phyloP scores from a whole-genome alignment of 2,888 invertebrate genomes.

The Cordilura impudica region DNA sequence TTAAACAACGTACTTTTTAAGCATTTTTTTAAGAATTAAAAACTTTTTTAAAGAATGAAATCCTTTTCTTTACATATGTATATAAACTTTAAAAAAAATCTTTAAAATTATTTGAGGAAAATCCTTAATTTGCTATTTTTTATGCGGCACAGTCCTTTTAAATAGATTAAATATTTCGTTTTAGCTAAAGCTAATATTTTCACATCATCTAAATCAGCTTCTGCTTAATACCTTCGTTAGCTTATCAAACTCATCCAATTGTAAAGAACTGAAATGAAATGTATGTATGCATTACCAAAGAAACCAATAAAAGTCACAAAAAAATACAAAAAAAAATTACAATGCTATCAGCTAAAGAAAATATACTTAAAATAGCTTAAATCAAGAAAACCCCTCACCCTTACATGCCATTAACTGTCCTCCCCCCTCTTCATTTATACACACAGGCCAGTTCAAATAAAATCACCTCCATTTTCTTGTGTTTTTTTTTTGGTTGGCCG shows the following conservation, averaged over 20 bases:
- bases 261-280: slow-evolving; percentile 10
- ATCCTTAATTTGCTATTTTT: too few species aligned
- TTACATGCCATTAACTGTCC: not conserved
- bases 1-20: too few species aligned
- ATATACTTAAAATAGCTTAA: slow-evolving; percentile 59
- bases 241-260: slow-evolving; percentile 59
- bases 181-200: not conserved
- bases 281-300: too few species aligned
- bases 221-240: not conserved
- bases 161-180: slow-evolving; percentile 54
- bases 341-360: slow-evolving; percentile 56
- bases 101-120: too few species aligned
- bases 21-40: too few species aligned
- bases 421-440: not conserved
- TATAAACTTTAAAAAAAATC: too few species aligned
- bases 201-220: not conserved
- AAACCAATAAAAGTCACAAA: slow-evolving; percentile 57
- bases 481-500: not conserved
- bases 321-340: slow-evolving; percentile 33
- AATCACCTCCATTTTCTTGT: not conserved
- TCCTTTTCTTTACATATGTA: too few species aligned
- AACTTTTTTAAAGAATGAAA: too few species aligned
- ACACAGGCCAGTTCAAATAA: not conserved
- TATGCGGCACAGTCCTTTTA: too few species aligned
- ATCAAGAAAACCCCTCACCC: slow-evolving; percentile 28